phyloP scores from a whole-genome alignment of 2,888 invertebrate species.

The Timandra comae region DNA sequence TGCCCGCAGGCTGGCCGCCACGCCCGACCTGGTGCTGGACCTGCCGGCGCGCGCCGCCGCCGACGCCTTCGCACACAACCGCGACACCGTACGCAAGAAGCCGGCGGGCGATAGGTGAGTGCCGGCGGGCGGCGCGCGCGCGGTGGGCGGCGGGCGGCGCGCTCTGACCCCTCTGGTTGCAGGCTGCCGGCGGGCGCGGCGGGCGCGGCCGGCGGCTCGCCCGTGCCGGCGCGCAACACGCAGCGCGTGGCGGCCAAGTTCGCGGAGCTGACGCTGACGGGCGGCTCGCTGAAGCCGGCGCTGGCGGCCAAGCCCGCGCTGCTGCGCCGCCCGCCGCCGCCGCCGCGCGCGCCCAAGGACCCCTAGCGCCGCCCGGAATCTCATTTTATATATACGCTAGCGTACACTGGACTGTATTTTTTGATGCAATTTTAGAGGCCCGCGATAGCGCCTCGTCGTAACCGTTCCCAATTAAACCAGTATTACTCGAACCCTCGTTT shows the following conservation, averaged over 20 bases:
- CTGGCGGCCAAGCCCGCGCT: slow-evolving; percentile 89
- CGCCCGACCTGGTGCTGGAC: slow-evolving; percentile 89
- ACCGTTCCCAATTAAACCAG: slow-evolving; percentile 48
- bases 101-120: slow-evolving; percentile 32
- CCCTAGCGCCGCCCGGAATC: slow-evolving; percentile 6
- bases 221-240: slow-evolving; percentile 77
- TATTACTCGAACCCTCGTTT: slow-evolving; percentile 29
- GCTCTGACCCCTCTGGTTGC: slow-evolving; percentile 9
- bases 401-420: slow-evolving; percentile 24
- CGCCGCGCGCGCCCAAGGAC: slow-evolving; percentile 31
- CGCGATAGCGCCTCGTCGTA: slow-evolving; percentile 2
- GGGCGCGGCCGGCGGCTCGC: slow-evolving; percentile 51
- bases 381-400: slow-evolving; percentile 7
- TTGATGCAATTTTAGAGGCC: slow-evolving; percentile 18
- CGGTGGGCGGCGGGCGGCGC: slow-evolving; percentile 7
- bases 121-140: background rate
- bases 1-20: slow-evolving; percentile 6
- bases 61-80: slow-evolving; percentile 58
- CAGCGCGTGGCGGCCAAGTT: slow-evolving; percentile 80
- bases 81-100: slow-evolving; percentile 56
- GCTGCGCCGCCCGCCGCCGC: slow-evolving; percentile 71
- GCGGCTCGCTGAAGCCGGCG: slow-evolving; percentile 82
- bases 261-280: slow-evolving; percentile 79
- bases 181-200: slow-evolving; percentile 12
- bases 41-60: slow-evolving; percentile 78